A percentile compares a stretch with the other conserved stretches of the same genome.
Conservation (phyloP, 2,113 vertebrate genomes). For the Apistogramma diplotaenia region DNA sequence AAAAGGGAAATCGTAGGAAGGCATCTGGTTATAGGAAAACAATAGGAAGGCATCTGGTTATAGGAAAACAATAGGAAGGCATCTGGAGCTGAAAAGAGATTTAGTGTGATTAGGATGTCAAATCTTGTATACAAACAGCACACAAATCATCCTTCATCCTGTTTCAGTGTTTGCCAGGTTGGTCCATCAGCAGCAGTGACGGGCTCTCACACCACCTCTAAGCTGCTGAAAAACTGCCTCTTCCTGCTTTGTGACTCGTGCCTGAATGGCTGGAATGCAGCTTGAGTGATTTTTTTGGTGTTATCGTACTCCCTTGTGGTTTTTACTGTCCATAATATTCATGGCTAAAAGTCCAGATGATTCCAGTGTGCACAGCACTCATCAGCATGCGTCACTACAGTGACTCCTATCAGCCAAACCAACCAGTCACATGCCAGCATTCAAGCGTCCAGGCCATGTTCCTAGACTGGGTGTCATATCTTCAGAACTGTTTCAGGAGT, state of each 20-base stretch:
- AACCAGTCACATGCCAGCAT: not conserved
- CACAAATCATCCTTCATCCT: not conserved
- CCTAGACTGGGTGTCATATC: not conserved
- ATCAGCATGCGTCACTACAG: rapidly evolving
- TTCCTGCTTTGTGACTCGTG: not conserved
- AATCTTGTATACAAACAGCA: constrained; percentile 9
- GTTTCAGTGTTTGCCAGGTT: not conserved
- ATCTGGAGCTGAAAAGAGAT: constrained; percentile 11
- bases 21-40: not conserved
- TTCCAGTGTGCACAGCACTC: not conserved
- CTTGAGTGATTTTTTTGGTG: not conserved
- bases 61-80: not conserved
- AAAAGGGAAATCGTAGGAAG: not conserved
- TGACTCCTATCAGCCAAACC: not conserved
- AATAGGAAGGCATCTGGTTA: not conserved
- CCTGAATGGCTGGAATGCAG: not conserved
- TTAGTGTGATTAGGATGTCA: constrained; percentile 23
- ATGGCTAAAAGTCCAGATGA: not conserved
- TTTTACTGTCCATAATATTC: not conserved
- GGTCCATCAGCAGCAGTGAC: constrained; percentile 2
- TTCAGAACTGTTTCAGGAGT: not conserved
- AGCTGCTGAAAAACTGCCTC: not conserved
- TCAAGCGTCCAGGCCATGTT: not conserved
- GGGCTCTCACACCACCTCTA: not conserved
- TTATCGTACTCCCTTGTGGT: not conserved